Evolutionary conservation across 2,113 vertebrate genomes (phyloP), one percentile per base, ranked within the genome.

Genomic region (Cryptotis parvus): DNA sequence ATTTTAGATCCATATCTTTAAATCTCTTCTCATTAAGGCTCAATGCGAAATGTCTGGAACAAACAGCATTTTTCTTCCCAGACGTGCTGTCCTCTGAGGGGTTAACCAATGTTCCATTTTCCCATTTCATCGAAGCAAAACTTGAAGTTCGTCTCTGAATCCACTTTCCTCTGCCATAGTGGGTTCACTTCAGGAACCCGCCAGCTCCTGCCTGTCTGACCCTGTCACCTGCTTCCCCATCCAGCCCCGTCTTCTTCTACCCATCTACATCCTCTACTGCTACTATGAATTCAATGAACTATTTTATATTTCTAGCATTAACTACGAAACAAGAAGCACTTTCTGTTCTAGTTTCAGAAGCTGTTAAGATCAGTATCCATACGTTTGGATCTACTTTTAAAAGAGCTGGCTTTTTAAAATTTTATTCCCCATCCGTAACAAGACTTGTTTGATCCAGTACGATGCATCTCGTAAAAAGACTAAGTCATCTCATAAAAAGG

Each of bases 331-430:
- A 65, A 63, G 43, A 84, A 90, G 16, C 26, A 75, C 26, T 63
- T 29, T 41, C 26, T n/a, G n/a, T 91, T 16, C 76, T 35, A 72
- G 33, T 76, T 35, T 75, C 41, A 77, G 49, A 93, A 84, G 15
- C 16, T 68, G 2, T 41, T 68, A 29, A 10, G 20, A 86, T 11
- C 55, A 72, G 43, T 1, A 29, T 33, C 37, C 29, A 68, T 58
- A 6, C 16, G 2, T 86, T 86, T 92, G 61, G 87, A 87, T 78
- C 39, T 82, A 45, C 63, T 84, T 93, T 91, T 87, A 37, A 86
- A 86, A 68, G 9, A 81, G 49, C 26, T 63, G n/a, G n/a, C n/a
- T 81, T 84, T 89, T 52, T 37, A 41, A 58, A 79, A 9, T 49
- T 49, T 49, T 49, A 9, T 49, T 49, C 45, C 45, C 9, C 45